Evolutionary conservation across 2,888 invertebrate species (phyloP), one percentile per base, ranked within the genome.

Genomic region (Cantharis flavilabris): DNA sequence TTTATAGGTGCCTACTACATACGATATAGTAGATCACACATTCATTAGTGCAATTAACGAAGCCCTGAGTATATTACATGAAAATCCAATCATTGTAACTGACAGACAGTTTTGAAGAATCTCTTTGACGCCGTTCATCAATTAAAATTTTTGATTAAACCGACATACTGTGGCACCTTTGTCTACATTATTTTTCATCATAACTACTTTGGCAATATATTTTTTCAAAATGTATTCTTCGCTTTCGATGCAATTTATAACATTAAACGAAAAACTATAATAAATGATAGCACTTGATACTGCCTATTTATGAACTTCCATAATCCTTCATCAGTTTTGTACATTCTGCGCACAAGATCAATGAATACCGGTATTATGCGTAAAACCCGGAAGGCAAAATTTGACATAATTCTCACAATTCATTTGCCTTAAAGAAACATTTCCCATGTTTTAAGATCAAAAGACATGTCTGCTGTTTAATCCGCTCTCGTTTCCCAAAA

Each of bases 71-170:
- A 73, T 67, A 73, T 76, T 76, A 73, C 77, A 71, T 64, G 74
- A 62, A 71, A 77, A 77, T 75, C 70, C 77, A 77, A 77, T 77
- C 75, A 77, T 70, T 65, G 70, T 75, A 72, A 75, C 72, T 72
- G 77, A 72, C 75, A 75, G 70, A 70, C 64, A 72, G 75, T 77
- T 75, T 75, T 64, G 72, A 77, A 72, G 77, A 77, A 77, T 77
- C 75, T 72, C 70, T 77, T 77, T 75, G 75, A 77, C 77, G 69
- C 30, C 70, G 74, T 70, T 64, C 72, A 70, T 75, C 77, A 71
- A 75, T 77, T 77, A 77, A 75, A 75, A 75, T 75, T 75, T 71
- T 77, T 73, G 74, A 77, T 74, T 74, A 69, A 73, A 64, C 28
- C 67, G 62, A 76, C 69, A 70, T 71, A 70, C 23, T 63, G 74